Evolutionary conservation across 2,113 vertebrate species (phyloP).

Genomic region (Clarias macrocephalus): DNA sequence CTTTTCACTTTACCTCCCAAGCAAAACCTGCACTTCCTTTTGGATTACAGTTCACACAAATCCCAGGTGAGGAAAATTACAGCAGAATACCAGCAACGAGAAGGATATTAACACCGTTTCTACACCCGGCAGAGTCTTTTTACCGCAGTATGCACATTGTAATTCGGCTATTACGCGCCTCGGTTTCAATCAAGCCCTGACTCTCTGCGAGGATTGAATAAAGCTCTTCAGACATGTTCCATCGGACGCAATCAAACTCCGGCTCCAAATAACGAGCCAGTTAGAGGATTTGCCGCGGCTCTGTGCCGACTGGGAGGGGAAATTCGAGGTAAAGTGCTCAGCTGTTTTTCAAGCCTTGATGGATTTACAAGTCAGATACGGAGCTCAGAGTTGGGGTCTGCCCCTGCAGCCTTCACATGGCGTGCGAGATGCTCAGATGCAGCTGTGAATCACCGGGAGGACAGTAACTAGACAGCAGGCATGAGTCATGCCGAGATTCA

Average conservation of each 20-base stretch:
- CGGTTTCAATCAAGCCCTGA: constrained; percentile 5
- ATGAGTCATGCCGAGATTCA: constrained; percentile 1
- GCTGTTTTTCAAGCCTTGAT: constrained; percentile 1
- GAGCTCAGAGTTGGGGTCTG: not conserved
- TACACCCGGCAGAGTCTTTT: constrained; percentile 14
- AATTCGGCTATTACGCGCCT: constrained; percentile 19
- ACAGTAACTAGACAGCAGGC: constrained; percentile 7
- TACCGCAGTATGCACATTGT: constrained; percentile 5
- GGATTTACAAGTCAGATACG: not conserved
- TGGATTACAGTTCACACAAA: not conserved
- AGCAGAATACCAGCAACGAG: not conserved
- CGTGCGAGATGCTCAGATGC: not conserved
- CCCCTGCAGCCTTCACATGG: not conserved
- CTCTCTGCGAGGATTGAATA: not conserved
- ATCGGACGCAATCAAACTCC: constrained; percentile 39
- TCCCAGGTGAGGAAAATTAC: constrained; percentile 2
- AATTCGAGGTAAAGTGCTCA: not conserved
- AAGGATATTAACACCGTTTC: constrained; percentile 20
- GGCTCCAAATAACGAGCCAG: constrained; percentile 25
- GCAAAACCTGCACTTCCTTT: not conserved
- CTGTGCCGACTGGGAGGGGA: constrained; percentile 7
- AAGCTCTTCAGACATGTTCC: constrained; percentile 29
- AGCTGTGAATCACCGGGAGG: constrained; percentile 5
- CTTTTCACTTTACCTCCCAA: not conserved
- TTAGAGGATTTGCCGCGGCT: not conserved